Evolutionary conservation across 2,797 vertebrate species (phyloP), one percentile per base, ranked within the genome.

Genomic region (Sebastolobus alascanus): DNA sequence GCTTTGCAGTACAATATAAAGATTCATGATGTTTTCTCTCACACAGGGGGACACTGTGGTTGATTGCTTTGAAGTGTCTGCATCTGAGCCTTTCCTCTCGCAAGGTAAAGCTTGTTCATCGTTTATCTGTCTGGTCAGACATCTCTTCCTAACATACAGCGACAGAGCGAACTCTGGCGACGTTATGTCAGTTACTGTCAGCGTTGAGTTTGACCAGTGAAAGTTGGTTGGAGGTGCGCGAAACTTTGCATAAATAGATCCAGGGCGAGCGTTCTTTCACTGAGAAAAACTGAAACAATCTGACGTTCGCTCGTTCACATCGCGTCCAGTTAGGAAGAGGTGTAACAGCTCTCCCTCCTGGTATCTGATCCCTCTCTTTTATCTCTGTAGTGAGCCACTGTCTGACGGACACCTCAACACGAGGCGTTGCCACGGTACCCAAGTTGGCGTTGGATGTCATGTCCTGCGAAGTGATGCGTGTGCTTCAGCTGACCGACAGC

Each of bases 401-500:
- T 84, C 82, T 98, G 88, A 95, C 94, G 0, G 98, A 99, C 56
- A 77, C 77, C 20, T 83, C 94, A 25, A 96, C 96, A 0, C 95
- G 96, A 8, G 98, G 98, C 0, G 86, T 95, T 18, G 95, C 96
- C 3, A 58, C 95, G 1, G 93, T 97, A 22, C 98, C 98, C 11
- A 97, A 97, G 84, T 86, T 94, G 75, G 95, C 95, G 0, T 63
- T 99, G 90, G 96, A 98, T 0, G 93, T 99, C 70, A 89, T 96
- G 94, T 94, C 94, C 76, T 99, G 98, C 0, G 98, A 99, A 90
- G 97, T 99, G 82, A 91, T 97, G 81, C 95, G 97, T 0, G 90
- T 97, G 56, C 95, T 99, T 83, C 98, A 99, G 96, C 96, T 99
- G 91, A 97, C 96, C 0, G 96, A 98, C 85, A 94, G 75, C 2